These are phyloP conservation scores for Macrochelys suwanniensis DNA, from an alignment of 2,797 vertebrate species.

Conservation along the genomic window DNA sequence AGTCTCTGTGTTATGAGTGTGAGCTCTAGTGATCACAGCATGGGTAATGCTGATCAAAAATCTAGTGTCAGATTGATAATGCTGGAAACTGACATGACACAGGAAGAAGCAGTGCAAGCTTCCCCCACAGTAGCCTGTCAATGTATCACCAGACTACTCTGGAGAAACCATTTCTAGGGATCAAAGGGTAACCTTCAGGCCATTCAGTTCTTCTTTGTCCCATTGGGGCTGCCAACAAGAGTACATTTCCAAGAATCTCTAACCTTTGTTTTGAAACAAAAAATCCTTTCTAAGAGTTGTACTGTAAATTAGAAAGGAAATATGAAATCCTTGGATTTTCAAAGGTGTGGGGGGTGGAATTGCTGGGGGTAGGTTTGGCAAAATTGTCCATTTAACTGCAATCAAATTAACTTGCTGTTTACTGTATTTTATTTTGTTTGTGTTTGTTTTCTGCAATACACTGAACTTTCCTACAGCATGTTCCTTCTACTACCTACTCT, in stretches of 20 bases:
- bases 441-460: not conserved
- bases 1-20: not conserved
- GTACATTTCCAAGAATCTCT: conserved; percentile 22
- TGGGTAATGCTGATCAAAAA: not conserved
- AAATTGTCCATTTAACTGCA: conserved; percentile 7
- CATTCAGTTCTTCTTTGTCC: conserved; percentile 23
- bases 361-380: conserved; percentile 59
- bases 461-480: not conserved
- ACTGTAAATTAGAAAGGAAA: conserved; percentile 25
- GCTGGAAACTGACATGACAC: not conserved
- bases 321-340: conserved; percentile 50
- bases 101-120: fast-evolving
- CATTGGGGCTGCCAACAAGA: not conserved
- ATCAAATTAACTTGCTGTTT: conserved; percentile 55
- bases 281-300: conserved; percentile 53
- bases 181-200: conserved; percentile 32
- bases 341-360: conserved; percentile 34
- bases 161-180: not conserved
- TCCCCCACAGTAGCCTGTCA: not conserved
- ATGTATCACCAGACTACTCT: not conserved
- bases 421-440: not conserved
- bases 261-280: conserved; percentile 42
- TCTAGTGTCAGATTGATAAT: not conserved
- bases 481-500: conserved; percentile 1
- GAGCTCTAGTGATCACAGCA: not conserved